phyloP scores from a whole-genome alignment of 2,797 vertebrate genomes.

The Rhinella marina region DNA sequence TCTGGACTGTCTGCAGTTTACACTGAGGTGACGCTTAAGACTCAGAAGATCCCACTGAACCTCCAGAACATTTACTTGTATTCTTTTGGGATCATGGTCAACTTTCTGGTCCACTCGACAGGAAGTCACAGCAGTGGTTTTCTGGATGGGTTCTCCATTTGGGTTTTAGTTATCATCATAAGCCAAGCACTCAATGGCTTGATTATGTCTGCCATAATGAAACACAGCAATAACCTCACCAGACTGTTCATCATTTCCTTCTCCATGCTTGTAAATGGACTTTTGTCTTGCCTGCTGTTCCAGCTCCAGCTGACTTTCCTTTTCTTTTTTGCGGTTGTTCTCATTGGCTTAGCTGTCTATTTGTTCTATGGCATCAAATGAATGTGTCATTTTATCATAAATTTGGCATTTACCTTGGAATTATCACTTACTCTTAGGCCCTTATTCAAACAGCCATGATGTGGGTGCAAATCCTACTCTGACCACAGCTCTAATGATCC shows the following conservation, averaged over 20 bases:
- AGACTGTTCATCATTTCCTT: conserved; percentile 93
- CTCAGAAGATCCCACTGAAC: conserved; percentile 85
- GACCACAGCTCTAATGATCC: too few species aligned
- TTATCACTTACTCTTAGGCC: too few species aligned
- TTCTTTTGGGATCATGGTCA: conserved; percentile 86
- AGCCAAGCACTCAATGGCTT: conserved; percentile 91
- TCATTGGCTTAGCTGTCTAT: conserved; percentile 85
- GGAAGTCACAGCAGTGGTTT: conserved; percentile 71
- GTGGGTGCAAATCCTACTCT: too few species aligned
- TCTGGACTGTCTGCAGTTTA: conserved; percentile 91
- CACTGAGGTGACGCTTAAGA: conserved; percentile 88
- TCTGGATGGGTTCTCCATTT: conserved; percentile 83
- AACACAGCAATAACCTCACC: conserved; percentile 92
- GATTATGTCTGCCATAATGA: conserved; percentile 93
- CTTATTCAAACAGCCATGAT: too few species aligned
- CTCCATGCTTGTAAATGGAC: conserved; percentile 88
- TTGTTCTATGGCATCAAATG: conserved; percentile 82
- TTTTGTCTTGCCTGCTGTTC: conserved; percentile 84
- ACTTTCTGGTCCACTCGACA: conserved; percentile 75
- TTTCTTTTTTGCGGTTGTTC: conserved; percentile 80
- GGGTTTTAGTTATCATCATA: conserved; percentile 80
- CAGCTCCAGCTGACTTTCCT: conserved; percentile 84
- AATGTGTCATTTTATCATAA: background rate
- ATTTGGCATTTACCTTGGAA: too few species aligned
- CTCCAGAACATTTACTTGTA: conserved; percentile 94